phyloP scores from a whole-genome alignment of 2,113 vertebrate genomes.

The Osmerus mordax region DNA sequence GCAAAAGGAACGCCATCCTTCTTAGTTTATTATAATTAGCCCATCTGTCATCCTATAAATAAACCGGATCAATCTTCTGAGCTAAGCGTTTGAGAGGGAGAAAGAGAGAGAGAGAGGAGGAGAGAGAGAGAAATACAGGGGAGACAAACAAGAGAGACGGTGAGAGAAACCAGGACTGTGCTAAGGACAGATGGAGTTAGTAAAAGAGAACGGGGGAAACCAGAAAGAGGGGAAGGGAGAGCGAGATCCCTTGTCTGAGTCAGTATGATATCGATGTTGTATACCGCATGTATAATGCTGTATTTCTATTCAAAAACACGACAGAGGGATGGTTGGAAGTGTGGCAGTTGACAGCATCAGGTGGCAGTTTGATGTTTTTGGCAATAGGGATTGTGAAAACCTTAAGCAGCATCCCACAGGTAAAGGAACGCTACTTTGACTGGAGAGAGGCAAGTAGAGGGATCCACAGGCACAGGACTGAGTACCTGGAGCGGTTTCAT shows the following conservation, averaged over 20 bases:
- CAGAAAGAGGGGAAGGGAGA: no score
- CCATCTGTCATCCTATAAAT: slow-evolving; percentile 47
- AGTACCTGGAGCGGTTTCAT: slow-evolving; percentile 40
- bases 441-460: background rate
- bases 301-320: slow-evolving; percentile 7
- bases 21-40: slow-evolving; percentile 56
- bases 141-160: no score
- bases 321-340: slow-evolving; percentile 47
- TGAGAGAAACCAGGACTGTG: background rate
- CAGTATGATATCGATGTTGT: slow-evolving; percentile 3
- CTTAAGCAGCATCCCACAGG: slow-evolving; percentile 21
- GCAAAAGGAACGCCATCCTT: slow-evolving; percentile 33
- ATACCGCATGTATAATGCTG: background rate
- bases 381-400: slow-evolving; percentile 24
- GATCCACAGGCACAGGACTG: slow-evolving; percentile 18
- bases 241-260: background rate
- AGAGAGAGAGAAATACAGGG: background rate
- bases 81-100: background rate
- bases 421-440: slow-evolving; percentile 40
- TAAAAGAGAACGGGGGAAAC: background rate
- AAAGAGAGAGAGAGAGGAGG: slow-evolving; percentile 6
- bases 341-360: slow-evolving; percentile 57
- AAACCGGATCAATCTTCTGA: slow-evolving; percentile 27
- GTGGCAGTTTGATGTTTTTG: slow-evolving; percentile 56
- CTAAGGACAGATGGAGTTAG: slow-evolving; percentile 5